Evolutionary conservation across 2,797 vertebrate genomes (phyloP), one percentile per base, ranked within the genome.

Genomic region (Galaxias olidus): DNA sequence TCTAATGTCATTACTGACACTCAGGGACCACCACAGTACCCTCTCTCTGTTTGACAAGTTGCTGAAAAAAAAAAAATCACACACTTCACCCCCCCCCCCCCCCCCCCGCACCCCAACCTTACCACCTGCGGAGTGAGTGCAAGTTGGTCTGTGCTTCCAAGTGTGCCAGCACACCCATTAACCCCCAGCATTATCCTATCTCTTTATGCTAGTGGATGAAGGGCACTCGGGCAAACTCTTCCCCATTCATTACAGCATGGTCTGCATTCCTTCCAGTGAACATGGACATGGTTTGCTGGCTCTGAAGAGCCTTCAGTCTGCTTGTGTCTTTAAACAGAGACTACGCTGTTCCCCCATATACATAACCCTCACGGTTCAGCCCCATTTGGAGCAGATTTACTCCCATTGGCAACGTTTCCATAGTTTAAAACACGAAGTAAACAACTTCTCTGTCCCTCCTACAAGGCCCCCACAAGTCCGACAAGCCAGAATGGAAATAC

Each of bases 141-240:
- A 71, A 67, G 77, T 76, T 72, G 61, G 74, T 73, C 68, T 47
- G 65, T 72, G 72, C 80, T 85, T 43, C 40, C 77, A 84, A 75
- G 82, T 88, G 88, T 90, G 87, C 84, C 86, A 84, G 64, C 62
- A 47, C 75, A 40, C 78, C 82, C 74, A 84, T 90, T 90, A 90
- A 88, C 86, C 84, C 75, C 72, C 66, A 41, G 46, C 72, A 85
- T 82, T 87, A 69, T 62, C 15, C 43, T 44, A 20, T 45, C 45
- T 68, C 59, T 77, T 77, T 67, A 79, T 89, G 77, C 48, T 66
- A 73, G 73, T 83, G 54, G 69, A 63, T 77, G 77, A 87, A 82
- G 77, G 83, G 74, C 81, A 84, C 73, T 69, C 74, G 77, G 79
- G 76, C 86, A 85, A 81, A 61, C 79, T 83, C 71, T 78, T 83